Base-by-base conservation (phyloP, 2,888 invertebrate genomes). In the Nowickia ferox region DNA sequence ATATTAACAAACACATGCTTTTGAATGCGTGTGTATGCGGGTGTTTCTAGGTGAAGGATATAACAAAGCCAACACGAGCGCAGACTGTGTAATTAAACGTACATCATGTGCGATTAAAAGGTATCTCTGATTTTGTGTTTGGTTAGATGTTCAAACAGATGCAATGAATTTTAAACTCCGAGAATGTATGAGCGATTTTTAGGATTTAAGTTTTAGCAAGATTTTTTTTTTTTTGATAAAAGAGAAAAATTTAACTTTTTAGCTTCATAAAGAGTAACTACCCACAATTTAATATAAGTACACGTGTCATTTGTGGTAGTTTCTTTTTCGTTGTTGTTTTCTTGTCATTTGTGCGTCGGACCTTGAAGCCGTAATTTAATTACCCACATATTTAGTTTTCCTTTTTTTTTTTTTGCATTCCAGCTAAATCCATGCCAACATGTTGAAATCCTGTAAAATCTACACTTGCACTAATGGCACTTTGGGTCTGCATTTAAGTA, bases 401-500 rank as follows among this genome's bases (percentile, higher is more conserved):
- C n/a, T 63, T 72, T 3, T 22, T 69, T 87, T 38, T 42, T 19
- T 13, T 68, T 66, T 59, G 17, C 61, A 19, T 87, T 84, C n/a
- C 82, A 89, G 88, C 72, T 80, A 46, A 76, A 53, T 53, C n/a
- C 40, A 55, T 57, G n/a, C 17, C 59, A 76, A 59, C 57, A 92
- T 92, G 92, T 88, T 92, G 57, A 92, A 92, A 86, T 88, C 91
- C 68, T 92, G 91, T 88, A 92, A 90, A 87, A 90, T 92, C 65
- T 89, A 89, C 68, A 91, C 90, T 46, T 90, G 91, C 82, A 89
- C 94, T 78, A 94, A 94, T 1, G 94, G 94, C 84, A 94, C 94
- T 6, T 94, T 96, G 65, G 96, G 96, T 2, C 95, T 96, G 90
- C 94, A 96, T 85, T 93, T 96, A 76, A 96, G 96, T 8, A 94